Evolutionary conservation across 2,113 vertebrate genomes (phyloP).

Genomic region (Semnopithecus entellus): DNA sequence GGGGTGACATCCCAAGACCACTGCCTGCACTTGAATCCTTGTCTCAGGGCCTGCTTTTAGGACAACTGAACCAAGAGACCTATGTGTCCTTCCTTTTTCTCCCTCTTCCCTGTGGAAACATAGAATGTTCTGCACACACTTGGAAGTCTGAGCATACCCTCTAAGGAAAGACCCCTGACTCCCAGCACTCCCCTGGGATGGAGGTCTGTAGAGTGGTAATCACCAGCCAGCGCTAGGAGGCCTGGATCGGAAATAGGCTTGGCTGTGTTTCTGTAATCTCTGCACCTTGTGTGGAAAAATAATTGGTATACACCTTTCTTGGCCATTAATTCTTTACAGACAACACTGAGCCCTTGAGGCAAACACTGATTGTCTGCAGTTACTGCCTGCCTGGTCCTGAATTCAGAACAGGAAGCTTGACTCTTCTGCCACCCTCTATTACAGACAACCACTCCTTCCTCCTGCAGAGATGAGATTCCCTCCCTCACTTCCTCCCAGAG

Average conservation of each 20-base stretch:
- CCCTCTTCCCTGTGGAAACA: background rate
- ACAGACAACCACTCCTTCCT: background rate
- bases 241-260: background rate
- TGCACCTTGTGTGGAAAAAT: slow-evolving; percentile 57
- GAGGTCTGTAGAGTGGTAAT: background rate
- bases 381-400: slow-evolving; percentile 50
- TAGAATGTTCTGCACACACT: background rate
- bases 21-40: background rate
- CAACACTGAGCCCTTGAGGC: slow-evolving; percentile 60
- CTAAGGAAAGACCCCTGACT: background rate
- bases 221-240: background rate
- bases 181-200: background rate
- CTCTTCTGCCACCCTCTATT: background rate
- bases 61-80: background rate
- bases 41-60: background rate
- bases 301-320: slow-evolving; percentile 62
- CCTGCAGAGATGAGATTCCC: background rate
- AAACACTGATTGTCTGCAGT: slow-evolving; percentile 50
- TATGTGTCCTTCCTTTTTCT: background rate
- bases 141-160: background rate
- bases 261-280: slow-evolving; percentile 38
- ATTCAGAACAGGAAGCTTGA: slow-evolving; percentile 34
- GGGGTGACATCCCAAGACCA: background rate
- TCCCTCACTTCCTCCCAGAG: background rate
- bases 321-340: slow-evolving; percentile 61